Evolutionary conservation across 2,888 invertebrate species (phyloP).

Genomic region (Eurytoma californica): DNA sequence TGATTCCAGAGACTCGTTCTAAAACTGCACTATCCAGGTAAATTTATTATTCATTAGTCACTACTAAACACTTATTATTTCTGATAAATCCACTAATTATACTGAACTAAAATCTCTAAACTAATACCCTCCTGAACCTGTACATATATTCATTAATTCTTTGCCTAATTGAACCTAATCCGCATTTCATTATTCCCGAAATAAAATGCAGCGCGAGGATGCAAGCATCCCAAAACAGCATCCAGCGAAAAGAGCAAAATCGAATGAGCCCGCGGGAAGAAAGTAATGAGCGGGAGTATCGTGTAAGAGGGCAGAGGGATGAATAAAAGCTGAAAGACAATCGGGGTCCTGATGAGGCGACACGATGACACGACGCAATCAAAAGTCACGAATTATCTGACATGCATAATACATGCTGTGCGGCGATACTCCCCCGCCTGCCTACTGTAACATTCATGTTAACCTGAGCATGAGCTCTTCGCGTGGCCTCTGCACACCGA

Average conservation of each 20-base stretch:
- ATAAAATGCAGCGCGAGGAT: no score
- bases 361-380: constrained; percentile 66
- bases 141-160: no score
- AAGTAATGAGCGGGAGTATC: background rate
- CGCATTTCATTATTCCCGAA: no score
- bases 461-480: constrained; percentile 18
- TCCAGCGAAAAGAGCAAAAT: constrained; percentile 9
- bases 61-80: no score
- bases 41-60: background rate
- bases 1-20: no score
- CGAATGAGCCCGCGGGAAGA: background rate
- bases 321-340: constrained; percentile 57
- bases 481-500: background rate
- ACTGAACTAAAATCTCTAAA: no score
- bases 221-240: background rate
- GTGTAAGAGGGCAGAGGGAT: constrained; percentile 25
- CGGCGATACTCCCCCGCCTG: constrained; percentile 48
- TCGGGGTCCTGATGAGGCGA: constrained; percentile 60
- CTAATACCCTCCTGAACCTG: no score
- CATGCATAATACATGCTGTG: constrained; percentile 64
- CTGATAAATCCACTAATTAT: no score
- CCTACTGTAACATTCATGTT: constrained; percentile 21
- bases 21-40: no score
- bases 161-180: no score
- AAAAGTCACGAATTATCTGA: constrained; percentile 67